These are phyloP conservation scores for Brienomyrus longianalis DNA, from an alignment of 2,113 vertebrate species.

Conservation along the genomic window DNA sequence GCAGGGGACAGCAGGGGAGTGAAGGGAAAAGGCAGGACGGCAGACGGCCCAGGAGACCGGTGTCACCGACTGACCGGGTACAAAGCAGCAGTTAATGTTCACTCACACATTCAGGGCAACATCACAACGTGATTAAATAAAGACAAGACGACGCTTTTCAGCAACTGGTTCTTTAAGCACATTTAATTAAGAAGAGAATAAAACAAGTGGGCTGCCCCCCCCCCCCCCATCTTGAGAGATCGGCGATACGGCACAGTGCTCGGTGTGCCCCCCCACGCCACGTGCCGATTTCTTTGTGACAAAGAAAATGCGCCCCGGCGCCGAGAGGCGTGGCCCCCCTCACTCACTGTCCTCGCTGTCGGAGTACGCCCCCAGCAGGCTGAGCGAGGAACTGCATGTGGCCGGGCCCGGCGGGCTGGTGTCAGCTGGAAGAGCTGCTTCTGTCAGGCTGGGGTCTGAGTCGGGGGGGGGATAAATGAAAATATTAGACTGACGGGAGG, in stretches of 20 bases:
- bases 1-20: background rate
- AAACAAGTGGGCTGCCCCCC: background rate
- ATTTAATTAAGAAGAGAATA: background rate
- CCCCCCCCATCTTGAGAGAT: background rate
- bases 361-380: slow-evolving; percentile 65
- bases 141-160: background rate
- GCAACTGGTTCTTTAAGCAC: background rate
- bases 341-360: slow-evolving; percentile 63
- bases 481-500: background rate
- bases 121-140: background rate
- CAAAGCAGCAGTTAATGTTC: background rate
- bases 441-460: slow-evolving; percentile 31
- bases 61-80: background rate
- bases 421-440: background rate
- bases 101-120: background rate
- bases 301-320: background rate
- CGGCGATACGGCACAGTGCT: background rate
- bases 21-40: background rate
- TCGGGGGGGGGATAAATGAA: background rate
- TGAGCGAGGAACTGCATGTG: slow-evolving; percentile 57
- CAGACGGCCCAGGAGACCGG: background rate
- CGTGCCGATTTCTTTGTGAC: background rate
- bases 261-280: background rate
- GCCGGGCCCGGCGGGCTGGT: slow-evolving; percentile 10
- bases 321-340: slow-evolving; percentile 38